phyloP scores from a whole-genome alignment of 1,140 invertebrate genomes.

The Helicoverpa armigera region DNA sequence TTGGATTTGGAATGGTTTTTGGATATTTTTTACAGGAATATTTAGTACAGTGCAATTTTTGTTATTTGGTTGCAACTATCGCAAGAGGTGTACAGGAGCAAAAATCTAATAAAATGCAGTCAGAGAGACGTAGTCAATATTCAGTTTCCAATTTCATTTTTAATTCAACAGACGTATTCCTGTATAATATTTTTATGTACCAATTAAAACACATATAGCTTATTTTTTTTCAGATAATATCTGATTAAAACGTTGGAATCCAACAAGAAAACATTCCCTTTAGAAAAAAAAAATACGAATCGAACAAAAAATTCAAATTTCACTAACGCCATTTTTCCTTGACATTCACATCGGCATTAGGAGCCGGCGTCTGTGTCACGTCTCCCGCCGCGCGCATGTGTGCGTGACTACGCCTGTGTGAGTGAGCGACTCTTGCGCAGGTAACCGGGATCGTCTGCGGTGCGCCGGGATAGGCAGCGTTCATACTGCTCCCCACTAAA shows the following conservation, averaged over 20 bases:
- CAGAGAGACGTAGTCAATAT: too few relatives aligned
- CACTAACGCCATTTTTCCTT: slow-evolving; percentile 67
- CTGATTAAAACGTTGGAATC: slow-evolving; percentile 2
- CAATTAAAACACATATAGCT: too few relatives aligned
- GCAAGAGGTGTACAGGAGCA: too few relatives aligned
- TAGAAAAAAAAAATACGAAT: slow-evolving; percentile 23
- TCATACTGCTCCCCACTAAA: slow-evolving; percentile 72
- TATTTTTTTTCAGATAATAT: too few relatives aligned
- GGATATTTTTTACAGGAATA: too few relatives aligned
- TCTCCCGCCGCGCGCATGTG: slow-evolving; percentile 60
- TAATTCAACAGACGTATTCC: too few relatives aligned
- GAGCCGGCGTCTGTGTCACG: slow-evolving; percentile 75
- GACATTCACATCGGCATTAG: slow-evolving; percentile 69
- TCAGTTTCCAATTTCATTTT: too few relatives aligned
- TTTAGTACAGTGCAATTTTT: too few relatives aligned
- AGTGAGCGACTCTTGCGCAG: slow-evolving; percentile 70
- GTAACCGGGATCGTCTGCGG: slow-evolving; percentile 80
- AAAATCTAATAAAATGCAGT: too few relatives aligned
- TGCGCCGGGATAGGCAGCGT: slow-evolving; percentile 68
- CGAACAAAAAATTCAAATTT: slow-evolving; percentile 46
- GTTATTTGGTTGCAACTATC: too few relatives aligned
- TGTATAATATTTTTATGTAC: too few relatives aligned
- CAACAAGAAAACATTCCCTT: slow-evolving; percentile 54
- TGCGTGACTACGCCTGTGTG: slow-evolving; percentile 52
- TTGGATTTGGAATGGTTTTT: not conserved